phyloP scores from a whole-genome alignment of 2,888 invertebrate genomes.

The Pachliopta kotzebuea region DNA sequence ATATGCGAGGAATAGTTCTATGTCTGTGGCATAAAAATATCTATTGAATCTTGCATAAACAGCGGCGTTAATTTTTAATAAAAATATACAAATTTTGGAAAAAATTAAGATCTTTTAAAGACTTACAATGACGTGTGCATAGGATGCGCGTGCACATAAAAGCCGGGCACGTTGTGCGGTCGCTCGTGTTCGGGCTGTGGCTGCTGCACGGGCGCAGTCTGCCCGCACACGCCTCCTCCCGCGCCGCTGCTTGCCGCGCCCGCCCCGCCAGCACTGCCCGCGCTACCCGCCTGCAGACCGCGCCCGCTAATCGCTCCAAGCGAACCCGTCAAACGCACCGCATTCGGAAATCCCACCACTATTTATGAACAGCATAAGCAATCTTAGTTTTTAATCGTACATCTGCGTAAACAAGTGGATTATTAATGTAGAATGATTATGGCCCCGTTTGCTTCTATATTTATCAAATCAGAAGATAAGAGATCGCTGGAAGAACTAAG shows the following conservation, averaged over 20 bases:
- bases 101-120: background rate
- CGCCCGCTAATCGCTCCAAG: slow-evolving; percentile 71
- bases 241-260: background rate
- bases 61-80: background rate
- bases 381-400: background rate
- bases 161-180: slow-evolving; percentile 71
- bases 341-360: slow-evolving; percentile 58
- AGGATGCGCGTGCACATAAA: slow-evolving; percentile 55
- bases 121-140: slow-evolving; percentile 58
- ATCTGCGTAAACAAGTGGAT: background rate
- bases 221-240: background rate
- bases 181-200: slow-evolving; percentile 53
- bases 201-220: background rate
- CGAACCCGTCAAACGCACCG: slow-evolving; percentile 69
- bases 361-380: too few relatives aligned
- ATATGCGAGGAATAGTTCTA: slow-evolving; percentile 72
- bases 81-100: too few relatives aligned
- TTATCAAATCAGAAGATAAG: too few relatives aligned
- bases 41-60: background rate
- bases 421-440: too few relatives aligned
- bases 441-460: too few relatives aligned
- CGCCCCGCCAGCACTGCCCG: background rate
- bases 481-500: too few relatives aligned
- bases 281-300: slow-evolving; percentile 40
- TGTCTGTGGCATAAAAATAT: slow-evolving; percentile 45